phyloP scores from a whole-genome alignment of 2,113 vertebrate genomes.

The Syngnathus scovelli region DNA sequence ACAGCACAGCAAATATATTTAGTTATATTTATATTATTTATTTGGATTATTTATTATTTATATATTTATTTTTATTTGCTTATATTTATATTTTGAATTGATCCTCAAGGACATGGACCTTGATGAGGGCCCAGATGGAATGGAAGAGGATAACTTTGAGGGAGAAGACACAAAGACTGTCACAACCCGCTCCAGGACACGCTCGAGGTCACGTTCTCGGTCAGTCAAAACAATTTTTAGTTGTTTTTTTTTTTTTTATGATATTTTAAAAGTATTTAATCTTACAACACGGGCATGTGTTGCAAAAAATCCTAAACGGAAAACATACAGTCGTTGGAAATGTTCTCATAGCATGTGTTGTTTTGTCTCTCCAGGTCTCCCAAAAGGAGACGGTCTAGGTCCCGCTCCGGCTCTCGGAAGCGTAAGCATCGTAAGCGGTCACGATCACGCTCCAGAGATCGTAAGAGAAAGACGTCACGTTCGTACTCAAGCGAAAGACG shows the following conservation, averaged over 20 bases:
- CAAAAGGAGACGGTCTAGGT: conserved; percentile 89
- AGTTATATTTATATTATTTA: too few species aligned
- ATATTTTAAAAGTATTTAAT: not conserved
- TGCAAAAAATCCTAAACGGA: not conserved
- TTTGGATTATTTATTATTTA: too few species aligned
- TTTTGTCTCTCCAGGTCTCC: conserved; percentile 76
- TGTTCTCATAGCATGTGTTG: not conserved
- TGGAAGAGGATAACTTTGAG: conserved; percentile 89
- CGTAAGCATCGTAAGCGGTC: conserved; percentile 94
- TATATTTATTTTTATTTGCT: too few species aligned
- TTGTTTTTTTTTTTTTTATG: not conserved
- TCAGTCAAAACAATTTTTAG: conserved; percentile 39
- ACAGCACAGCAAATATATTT: too few species aligned
- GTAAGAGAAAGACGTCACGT: conserved; percentile 90
- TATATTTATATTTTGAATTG: not conserved
- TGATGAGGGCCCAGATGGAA: conserved; percentile 88
- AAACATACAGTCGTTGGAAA: not conserved
- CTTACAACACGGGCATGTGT: not conserved
- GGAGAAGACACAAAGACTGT: conserved; percentile 86
- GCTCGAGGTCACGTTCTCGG: conserved; percentile 94
- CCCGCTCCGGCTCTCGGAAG: conserved; percentile 93
- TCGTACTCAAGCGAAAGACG: conserved; percentile 94
- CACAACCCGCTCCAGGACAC: conserved; percentile 84
- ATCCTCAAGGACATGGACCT: conserved; percentile 79
- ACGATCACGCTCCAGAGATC: conserved; percentile 88